Conservation (phyloP, 1,140 invertebrate species). For the Sinonovacula constricta region DNA sequence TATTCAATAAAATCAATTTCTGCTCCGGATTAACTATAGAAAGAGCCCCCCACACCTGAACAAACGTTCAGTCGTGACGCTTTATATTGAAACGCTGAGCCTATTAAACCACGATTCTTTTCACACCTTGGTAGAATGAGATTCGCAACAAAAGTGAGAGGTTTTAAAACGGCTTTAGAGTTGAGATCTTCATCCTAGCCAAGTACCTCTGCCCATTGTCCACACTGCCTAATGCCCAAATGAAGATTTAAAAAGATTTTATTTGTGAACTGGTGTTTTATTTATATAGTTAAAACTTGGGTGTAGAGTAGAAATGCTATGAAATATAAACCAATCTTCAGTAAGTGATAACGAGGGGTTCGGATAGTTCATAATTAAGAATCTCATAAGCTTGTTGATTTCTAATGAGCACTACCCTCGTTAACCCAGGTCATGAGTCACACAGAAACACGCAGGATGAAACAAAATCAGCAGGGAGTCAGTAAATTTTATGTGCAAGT, state of each 20-base stretch:
- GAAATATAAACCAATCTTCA: too few species aligned
- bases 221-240: background rate
- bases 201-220: conserved; percentile 7
- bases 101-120: conserved; percentile 41
- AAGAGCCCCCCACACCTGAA: conserved; percentile 41
- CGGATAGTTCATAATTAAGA: too few species aligned
- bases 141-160: conserved; percentile 51
- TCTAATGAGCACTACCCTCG: too few species aligned
- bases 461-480: too few species aligned
- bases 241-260: background rate
- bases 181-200: conserved; percentile 2
- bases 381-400: too few species aligned
- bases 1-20: conserved; percentile 58
- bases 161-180: conserved; percentile 31
- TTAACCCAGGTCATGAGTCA: too few species aligned
- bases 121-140: conserved; percentile 34
- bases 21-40: conserved; percentile 46
- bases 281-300: too few species aligned
- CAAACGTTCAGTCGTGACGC: conserved; percentile 35
- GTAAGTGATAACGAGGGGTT: too few species aligned
- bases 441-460: too few species aligned
- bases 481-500: too few species aligned
- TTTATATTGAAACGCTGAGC: conserved; percentile 43
- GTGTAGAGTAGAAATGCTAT: too few species aligned
- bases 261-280: too few species aligned